A percentile compares a stretch with the other conserved stretches of the same genome.
Evolutionary conservation across 1,140 invertebrate genomes (phyloP).

Genomic region (Phenacoccus solenopsis): DNA sequence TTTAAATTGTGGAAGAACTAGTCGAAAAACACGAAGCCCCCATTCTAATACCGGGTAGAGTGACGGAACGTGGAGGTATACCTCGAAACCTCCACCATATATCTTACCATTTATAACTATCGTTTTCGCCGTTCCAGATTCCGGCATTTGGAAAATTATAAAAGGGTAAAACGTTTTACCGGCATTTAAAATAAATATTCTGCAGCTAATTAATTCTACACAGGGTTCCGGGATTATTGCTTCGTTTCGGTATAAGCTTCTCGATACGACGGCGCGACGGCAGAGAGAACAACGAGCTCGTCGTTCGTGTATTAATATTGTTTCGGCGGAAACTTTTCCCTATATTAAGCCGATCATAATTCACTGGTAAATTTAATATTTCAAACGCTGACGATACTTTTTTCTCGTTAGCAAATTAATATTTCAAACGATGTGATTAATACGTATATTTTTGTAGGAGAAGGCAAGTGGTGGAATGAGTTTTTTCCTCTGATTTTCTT

Average conservation of each 20-base stretch:
- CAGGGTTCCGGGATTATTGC: neutral
- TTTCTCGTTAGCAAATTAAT: neutral
- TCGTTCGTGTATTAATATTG: no score
- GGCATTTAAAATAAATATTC: neutral
- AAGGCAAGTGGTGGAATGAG: no score
- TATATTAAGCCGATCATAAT: slow-evolving; percentile 2
- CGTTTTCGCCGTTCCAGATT: neutral
- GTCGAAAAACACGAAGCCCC: no score
- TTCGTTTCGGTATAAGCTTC: neutral
- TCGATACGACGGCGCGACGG: neutral
- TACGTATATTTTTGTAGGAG: no score
- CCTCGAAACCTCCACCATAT: neutral
- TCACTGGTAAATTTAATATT: neutral
- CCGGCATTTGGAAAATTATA: slow-evolving; percentile 4
- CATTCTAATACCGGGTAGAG: no score
- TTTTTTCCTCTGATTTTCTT: no score
- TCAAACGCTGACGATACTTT: neutral
- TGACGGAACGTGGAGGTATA: no score
- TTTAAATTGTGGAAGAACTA: no score
- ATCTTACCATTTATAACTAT: neutral
- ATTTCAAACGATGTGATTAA: neutral
- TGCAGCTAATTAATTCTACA: slow-evolving; percentile 2
- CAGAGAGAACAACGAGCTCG: neutral
- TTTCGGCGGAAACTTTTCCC: neutral
- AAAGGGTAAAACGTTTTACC: slow-evolving; percentile 1